Conservation (phyloP, 2,888 invertebrate species). For the Dioctria rufipes region DNA sequence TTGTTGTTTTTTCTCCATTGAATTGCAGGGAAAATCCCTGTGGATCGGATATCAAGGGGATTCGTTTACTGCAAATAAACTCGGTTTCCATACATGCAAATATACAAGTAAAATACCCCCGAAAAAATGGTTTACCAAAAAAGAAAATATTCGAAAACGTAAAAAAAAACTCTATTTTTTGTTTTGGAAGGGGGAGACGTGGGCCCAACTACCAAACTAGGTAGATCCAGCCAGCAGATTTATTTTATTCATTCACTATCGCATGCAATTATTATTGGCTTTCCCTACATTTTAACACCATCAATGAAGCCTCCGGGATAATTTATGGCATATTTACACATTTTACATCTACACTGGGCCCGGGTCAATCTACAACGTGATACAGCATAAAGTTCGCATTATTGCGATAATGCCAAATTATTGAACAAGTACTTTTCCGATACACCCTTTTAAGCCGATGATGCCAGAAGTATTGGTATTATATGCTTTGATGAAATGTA, state of each 20-base stretch:
- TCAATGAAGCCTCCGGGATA: constrained; percentile 27
- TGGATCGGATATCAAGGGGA: constrained; percentile 42
- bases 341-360: constrained; percentile 33
- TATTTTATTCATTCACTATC: constrained; percentile 39
- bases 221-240: constrained; percentile 6
- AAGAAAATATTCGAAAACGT: too few species aligned
- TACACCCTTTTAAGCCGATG: constrained; percentile 23
- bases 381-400: constrained; percentile 39
- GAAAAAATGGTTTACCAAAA: not conserved
- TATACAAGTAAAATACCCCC: not conserved
- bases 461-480: constrained; percentile 1
- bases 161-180: too few species aligned
- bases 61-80: constrained; percentile 49
- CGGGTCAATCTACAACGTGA: constrained; percentile 41
- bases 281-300: constrained; percentile 49
- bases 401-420: constrained; percentile 49
- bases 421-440: constrained; percentile 46
- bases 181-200: too few species aligned
- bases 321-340: constrained; percentile 51
- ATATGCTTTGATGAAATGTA: not conserved
- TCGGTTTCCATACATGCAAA: constrained; percentile 30
- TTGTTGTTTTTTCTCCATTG: constrained; percentile 26
- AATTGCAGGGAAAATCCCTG: constrained; percentile 24
- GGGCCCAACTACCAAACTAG: constrained; percentile 1
- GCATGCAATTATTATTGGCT: constrained; percentile 52